Percentiles rank a stretch among this genome's conserved stretches.
Conservation (phyloP, 2,113 vertebrate genomes). For the Actenoides lindsayi region DNA sequence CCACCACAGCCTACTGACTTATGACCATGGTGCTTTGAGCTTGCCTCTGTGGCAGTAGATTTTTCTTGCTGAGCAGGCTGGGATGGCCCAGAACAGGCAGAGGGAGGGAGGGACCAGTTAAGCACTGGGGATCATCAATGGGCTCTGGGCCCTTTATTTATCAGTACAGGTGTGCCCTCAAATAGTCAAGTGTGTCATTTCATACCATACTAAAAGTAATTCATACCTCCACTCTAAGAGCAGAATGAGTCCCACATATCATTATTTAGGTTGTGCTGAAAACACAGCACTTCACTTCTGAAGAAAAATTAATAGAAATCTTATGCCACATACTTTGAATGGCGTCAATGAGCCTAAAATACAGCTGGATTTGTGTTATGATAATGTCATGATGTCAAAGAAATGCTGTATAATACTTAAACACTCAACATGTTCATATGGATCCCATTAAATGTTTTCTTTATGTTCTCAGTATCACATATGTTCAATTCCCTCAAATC, state of each 20-base stretch:
- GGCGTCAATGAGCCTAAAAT: not conserved
- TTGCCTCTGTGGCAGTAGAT: not conserved
- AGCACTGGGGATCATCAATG: not conserved
- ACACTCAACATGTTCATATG: not conserved
- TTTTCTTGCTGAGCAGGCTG: not conserved
- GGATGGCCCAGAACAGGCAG: not conserved
- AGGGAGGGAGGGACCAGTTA: not conserved
- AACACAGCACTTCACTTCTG: not conserved
- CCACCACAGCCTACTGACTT: not conserved
- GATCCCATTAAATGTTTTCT: not conserved
- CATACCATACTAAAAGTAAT: not conserved
- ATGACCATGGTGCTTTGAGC: rapidly evolving
- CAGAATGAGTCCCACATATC: not conserved
- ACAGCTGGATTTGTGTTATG: not conserved
- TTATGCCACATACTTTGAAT: not conserved
- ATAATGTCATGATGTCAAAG: not conserved
- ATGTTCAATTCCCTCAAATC: not conserved
- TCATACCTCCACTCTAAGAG: not conserved
- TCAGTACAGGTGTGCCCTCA: not conserved
- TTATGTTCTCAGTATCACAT: conserved; percentile 1
- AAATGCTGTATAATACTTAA: not conserved
- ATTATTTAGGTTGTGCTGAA: not conserved
- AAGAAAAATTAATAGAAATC: not conserved
- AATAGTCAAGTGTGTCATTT: not conserved
- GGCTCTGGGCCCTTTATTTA: not conserved